Base-by-base conservation (phyloP, 2,797 vertebrate genomes). In the Stomatorhinus walkeri region DNA sequence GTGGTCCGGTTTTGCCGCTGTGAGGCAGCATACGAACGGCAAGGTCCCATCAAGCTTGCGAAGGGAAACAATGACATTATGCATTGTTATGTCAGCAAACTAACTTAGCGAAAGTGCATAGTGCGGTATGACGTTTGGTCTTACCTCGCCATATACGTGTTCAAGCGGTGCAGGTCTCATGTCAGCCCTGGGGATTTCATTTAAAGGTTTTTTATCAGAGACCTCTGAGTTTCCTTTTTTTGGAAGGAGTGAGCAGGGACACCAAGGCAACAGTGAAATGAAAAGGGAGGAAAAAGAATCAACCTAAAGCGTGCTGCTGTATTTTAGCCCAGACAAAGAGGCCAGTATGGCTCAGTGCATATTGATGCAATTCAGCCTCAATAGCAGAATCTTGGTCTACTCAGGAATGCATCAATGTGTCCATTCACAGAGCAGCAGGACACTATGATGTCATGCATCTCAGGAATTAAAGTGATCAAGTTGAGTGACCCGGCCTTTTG, bases 331-430 rank as follows among this genome's bases (percentile, higher is more conserved):
- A 90, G 90, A 94, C 91, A 93, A 93, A 93, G 91, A 91, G 89
- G 88, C 91, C 85, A 83, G 87, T 90, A 90, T 90, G 90, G 90
- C 90, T 88, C 91, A 88, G 88, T 92, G 93, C 91, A 91, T 94
- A 91, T 93, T 93, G 91, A 94, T 94, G 92, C 90, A 92, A 91
- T 91, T 88, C 89, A 92, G 89, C 90, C 93, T 94, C 91, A 93
- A 91, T 91, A 92, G 93, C 89, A 89, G 88, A 90, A 87, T 56
- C 89, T 91, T 93, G 91, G 89, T 93, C 90, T 91, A 91, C 91
- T 88, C 86, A 89, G 89, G 85, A 91, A 90, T 89, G 89, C 46
- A 90, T 94, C 92, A 93, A 87, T 92, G 92, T 89, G 89, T 89
- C 92, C 90, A 93, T 94, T 93, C 92, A 93, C 52, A 24, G 89